phyloP scores from a whole-genome alignment of 2,888 invertebrate species.

The Pseudococcus jackbeardsleyi region DNA sequence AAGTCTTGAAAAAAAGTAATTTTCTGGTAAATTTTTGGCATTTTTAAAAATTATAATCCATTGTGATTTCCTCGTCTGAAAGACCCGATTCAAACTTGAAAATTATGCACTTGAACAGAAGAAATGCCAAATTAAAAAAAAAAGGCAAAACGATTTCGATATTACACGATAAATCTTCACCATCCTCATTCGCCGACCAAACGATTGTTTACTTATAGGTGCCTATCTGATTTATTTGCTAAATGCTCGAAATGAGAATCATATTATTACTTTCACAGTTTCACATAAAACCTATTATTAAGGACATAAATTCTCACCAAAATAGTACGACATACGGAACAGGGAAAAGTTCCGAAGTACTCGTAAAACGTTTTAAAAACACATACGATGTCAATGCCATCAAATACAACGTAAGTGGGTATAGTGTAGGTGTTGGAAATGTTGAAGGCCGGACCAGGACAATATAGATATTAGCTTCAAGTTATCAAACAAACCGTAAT shows the following conservation, averaged over 20 bases:
- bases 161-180: no score
- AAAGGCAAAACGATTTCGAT: no score
- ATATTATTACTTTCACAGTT: background rate
- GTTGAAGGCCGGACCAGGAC: background rate
- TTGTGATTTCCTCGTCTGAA: no score
- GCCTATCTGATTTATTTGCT: background rate
- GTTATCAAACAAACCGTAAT: background rate
- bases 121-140: no score
- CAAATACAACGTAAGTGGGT: background rate
- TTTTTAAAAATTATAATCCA: no score
- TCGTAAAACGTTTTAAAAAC: background rate
- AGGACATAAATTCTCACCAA: background rate
- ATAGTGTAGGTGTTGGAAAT: background rate
- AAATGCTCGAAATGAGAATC: background rate
- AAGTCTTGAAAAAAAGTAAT: no score
- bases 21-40: no score
- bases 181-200: background rate
- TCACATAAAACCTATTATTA: background rate
- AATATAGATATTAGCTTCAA: background rate
- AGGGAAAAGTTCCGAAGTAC: background rate
- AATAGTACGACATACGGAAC: background rate
- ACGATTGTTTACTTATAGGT: background rate
- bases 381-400: conserved; percentile 10
- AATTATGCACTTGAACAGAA: no score
- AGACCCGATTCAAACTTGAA: no score